These are phyloP conservation scores for Paralvinella palmiformis DNA, from an alignment of 1,140 invertebrate genomes.

Conservation along the genomic window DNA sequence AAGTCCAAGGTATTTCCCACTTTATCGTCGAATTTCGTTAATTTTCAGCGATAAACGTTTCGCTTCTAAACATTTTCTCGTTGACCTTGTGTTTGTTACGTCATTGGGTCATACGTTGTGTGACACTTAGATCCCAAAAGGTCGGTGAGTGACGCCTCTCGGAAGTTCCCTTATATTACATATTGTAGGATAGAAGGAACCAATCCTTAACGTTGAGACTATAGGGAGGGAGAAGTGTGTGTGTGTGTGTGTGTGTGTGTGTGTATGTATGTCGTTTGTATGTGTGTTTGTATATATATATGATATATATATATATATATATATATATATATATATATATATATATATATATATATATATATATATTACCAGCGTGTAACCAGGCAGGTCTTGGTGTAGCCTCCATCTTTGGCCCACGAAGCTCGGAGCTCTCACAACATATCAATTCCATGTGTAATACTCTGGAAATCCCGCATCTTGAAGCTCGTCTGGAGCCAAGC, in stretches of 20 bases:
- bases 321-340: slow-evolving; percentile 20
- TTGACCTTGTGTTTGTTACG: too few species aligned
- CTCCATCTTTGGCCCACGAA: slow-evolving; percentile 82
- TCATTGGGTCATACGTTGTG: too few species aligned
- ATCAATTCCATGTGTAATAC: slow-evolving; percentile 85
- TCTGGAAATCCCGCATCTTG: slow-evolving; percentile 79
- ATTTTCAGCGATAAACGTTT: too few species aligned
- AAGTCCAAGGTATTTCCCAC: too few species aligned
- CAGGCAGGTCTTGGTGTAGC: slow-evolving; percentile 79
- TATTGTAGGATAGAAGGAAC: too few species aligned
- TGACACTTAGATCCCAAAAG: too few species aligned
- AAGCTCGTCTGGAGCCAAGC: slow-evolving; percentile 56
- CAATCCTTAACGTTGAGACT: too few species aligned
- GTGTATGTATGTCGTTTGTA: background rate
- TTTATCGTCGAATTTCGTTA: too few species aligned
- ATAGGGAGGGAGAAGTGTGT: too few species aligned
- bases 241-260: background rate
- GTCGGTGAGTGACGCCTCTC: too few species aligned
- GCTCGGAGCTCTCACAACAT: slow-evolving; percentile 72
- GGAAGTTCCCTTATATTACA: too few species aligned
- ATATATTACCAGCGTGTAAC: slow-evolving; percentile 66
- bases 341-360: slow-evolving; percentile 16
- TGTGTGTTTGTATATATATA: slow-evolving; percentile 19
- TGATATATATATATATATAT: slow-evolving; percentile 23
- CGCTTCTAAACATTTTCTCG: too few species aligned